Evolutionary conservation across 2,888 invertebrate species (phyloP).

Genomic region (Elgonia sp.): DNA sequence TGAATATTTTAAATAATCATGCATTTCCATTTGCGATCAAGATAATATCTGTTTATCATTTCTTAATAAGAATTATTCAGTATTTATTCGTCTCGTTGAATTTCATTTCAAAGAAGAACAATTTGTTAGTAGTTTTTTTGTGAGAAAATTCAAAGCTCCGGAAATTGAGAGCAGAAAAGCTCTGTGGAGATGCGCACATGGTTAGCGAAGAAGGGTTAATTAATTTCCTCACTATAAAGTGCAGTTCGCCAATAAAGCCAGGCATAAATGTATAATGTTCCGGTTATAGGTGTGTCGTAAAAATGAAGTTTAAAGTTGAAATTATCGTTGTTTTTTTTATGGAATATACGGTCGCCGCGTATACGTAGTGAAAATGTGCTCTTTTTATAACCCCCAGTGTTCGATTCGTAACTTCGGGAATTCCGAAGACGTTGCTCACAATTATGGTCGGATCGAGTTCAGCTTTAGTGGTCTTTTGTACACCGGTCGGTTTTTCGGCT

Average conservation of each 20-base stretch:
- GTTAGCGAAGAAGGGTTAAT: conserved; percentile 29
- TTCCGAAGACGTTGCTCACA: neutral
- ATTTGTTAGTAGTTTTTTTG: conserved; percentile 1
- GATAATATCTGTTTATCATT: too few species aligned
- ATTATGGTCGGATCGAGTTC: too few species aligned
- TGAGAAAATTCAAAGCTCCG: neutral
- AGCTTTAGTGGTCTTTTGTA: too few species aligned
- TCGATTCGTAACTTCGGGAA: conserved; percentile 29
- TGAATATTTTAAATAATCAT: too few species aligned
- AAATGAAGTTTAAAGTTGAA: conserved; percentile 36
- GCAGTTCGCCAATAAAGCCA: conserved; percentile 54
- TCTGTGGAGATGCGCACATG: too few species aligned
- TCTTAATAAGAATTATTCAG: too few species aligned
- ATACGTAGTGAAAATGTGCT: conserved; percentile 15
- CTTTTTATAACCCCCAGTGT: conserved; percentile 2
- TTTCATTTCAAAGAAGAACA: conserved; percentile 30
- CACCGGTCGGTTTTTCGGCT: too few species aligned
- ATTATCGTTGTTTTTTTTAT: conserved; percentile 45
- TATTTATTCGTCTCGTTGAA: conserved; percentile 16
- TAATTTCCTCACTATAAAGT: conserved; percentile 50
- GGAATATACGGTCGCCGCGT: conserved; percentile 10
- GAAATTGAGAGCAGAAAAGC: conserved; percentile 1
- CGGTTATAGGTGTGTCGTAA: conserved; percentile 47
- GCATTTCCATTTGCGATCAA: too few species aligned
- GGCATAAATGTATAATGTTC: conserved; percentile 53